Evolutionary conservation across 2,888 invertebrate species (phyloP), one percentile per base, ranked within the genome.

Genomic region (Lysandra coridon): DNA sequence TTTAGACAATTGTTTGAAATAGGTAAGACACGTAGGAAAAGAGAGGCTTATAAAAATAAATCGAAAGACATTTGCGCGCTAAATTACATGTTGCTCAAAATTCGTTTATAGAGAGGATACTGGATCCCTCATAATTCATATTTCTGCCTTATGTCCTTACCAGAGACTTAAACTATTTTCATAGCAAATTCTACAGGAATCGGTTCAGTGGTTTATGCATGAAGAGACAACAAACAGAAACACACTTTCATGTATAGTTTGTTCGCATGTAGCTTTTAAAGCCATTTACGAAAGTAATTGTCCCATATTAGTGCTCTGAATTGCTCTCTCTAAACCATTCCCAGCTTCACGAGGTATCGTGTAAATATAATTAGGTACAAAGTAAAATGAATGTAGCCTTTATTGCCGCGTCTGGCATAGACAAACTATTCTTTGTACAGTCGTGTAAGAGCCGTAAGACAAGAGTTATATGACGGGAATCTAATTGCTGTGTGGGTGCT

Each of bases 351-450:
- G 69, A 33, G 33, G 69, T 69, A 69, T 44, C 74, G 74, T 74
- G 74, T 44, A 44, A 74, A 74, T 69, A 74, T 74, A 74, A 74
- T 74, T 74, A 74, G 74, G 74, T 4, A 75, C 78, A 78, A 80
- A 81, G 79, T 81, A 78, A 80, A 79, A 79, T 78, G 62, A 79
- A 81, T 77, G 78, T 53, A 79, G 78, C 78, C 82, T 83, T 83
- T 83, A 82, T 82, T 82, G 81, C 82, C 76, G 62, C 80, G 81
- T 81, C 81, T 81, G 85, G 84, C 82, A 83, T 80, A 82, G 82
- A 83, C 82, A 84, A 82, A 83, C 80, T 83, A 79, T 80, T 79
- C 81, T 57, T 57, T 57, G 57, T 4, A 17, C 57, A 53, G 53
- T 53, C 14, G 53, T 53, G 17, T 57, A 17, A 57, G 57, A 14